These are phyloP conservation scores for Echinometra lucunter DNA, from an alignment of 53 echinoderm and acorn worm genomes.

Conservation along the genomic window DNA sequence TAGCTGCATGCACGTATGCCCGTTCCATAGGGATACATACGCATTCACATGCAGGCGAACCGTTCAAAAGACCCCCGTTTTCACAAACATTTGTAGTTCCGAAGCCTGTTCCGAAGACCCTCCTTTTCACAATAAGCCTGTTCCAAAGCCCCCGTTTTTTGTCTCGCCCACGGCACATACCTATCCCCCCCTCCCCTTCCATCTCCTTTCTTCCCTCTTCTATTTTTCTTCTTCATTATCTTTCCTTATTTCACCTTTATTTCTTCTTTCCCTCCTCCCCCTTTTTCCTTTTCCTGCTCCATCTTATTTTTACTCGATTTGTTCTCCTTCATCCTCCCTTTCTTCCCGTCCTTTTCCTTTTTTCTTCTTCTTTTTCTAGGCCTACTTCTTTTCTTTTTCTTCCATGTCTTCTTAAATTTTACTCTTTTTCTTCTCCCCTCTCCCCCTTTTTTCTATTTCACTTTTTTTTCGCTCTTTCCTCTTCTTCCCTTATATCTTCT, in stretches of 20 bases:
- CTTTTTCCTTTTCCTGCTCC: background rate
- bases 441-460: background rate
- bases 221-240: background rate
- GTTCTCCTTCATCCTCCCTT: no score
- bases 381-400: no score
- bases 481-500: background rate
- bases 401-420: background rate
- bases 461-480: background rate
- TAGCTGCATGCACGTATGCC: no score
- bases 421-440: background rate
- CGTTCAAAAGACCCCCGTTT: no score
- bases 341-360: background rate
- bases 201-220: constrained; percentile 29
- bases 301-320: background rate
- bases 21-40: no score
- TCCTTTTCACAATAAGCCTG: no score
- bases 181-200: background rate
- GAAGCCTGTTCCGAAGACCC: no score
- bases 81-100: no score
- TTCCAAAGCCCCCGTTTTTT: no score
- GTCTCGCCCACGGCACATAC: no score
- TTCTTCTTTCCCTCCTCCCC: background rate
- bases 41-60: no score
- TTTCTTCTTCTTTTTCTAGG: background rate
- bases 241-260: background rate